Percentiles rank a stretch among this genome's conserved stretches.
Conservation (phyloP, 2,888 invertebrate genomes). For the Aphidius colemani region DNA sequence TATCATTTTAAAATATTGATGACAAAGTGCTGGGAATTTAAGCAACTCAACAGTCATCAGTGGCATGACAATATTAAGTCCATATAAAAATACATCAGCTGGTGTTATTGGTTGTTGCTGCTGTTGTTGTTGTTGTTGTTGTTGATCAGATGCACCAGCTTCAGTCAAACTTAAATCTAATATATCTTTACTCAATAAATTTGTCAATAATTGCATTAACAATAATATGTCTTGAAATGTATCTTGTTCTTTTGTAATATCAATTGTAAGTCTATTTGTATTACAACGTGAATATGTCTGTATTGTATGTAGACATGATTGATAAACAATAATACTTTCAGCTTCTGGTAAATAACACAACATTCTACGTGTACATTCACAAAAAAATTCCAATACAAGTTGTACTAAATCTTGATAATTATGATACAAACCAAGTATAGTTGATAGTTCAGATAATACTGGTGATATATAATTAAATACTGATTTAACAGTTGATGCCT, state of each 20-base stretch:
- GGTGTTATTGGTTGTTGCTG: conserved; percentile 46
- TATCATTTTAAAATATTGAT: conserved; percentile 68
- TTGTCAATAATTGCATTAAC: conserved; percentile 76
- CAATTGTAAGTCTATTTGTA: conserved; percentile 67
- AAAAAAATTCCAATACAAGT: conserved; percentile 74
- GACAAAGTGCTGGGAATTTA: conserved; percentile 71
- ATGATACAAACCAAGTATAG: conserved; percentile 75
- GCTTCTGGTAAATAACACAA: conserved; percentile 66
- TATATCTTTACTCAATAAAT: conserved; percentile 65
- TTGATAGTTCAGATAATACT: conserved; percentile 70
- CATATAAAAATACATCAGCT: conserved; percentile 71
- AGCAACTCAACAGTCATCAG: conserved; percentile 74
- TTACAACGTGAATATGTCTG: conserved; percentile 74
- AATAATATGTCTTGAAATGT: conserved; percentile 76
- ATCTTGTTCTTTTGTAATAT: conserved; percentile 74
- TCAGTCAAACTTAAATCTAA: conserved; percentile 57
- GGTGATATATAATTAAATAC: conserved; percentile 69
- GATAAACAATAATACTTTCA: conserved; percentile 70
- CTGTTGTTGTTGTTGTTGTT: conserved; percentile 17
- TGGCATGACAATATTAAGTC: conserved; percentile 74
- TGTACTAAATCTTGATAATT: conserved; percentile 81
- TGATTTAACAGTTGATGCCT: conserved; percentile 60
- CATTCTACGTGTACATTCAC: conserved; percentile 74
- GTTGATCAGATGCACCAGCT: conserved; percentile 14
- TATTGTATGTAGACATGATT: conserved; percentile 71